phyloP scores from a whole-genome alignment of 2,888 invertebrate species.

The Mimas tiliae region DNA sequence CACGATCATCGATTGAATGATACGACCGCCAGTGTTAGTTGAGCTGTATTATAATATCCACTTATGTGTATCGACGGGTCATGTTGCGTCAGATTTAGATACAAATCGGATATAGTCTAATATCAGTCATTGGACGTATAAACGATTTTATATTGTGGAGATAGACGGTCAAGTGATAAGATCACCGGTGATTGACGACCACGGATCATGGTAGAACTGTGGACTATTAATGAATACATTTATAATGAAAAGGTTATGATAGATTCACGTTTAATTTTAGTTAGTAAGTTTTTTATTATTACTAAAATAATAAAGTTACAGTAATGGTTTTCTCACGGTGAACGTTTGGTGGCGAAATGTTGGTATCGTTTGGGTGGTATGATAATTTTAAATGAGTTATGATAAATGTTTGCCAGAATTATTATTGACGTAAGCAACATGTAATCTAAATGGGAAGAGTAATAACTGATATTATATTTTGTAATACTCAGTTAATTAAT shows the following conservation, averaged over 20 bases:
- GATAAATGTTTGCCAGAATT: neutral
- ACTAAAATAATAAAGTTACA: neutral
- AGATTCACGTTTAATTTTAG: conserved; percentile 23
- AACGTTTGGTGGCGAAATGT: neutral
- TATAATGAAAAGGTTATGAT: conserved; percentile 38
- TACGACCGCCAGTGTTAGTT: conserved; percentile 53
- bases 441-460: neutral
- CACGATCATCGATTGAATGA: conserved; percentile 74
- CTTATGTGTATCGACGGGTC: conserved; percentile 45
- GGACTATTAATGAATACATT: conserved; percentile 54
- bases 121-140: conserved; percentile 74
- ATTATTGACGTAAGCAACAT: neutral
- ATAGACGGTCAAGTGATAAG: conserved; percentile 74
- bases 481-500: no score
- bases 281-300: conserved; percentile 21
- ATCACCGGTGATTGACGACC: conserved; percentile 75
- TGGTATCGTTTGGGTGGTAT: neutral
- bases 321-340: conserved; percentile 15
- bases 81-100: conserved; percentile 57
- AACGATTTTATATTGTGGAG: conserved; percentile 80
- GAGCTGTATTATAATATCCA: conserved; percentile 42
- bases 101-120: conserved; percentile 72
- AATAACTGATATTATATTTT: no score
- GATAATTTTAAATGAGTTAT: neutral
- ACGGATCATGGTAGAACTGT: conserved; percentile 53